Evolutionary conservation across 2,888 invertebrate species (phyloP).

Genomic region (Drosophila cyrtoloma): DNA sequence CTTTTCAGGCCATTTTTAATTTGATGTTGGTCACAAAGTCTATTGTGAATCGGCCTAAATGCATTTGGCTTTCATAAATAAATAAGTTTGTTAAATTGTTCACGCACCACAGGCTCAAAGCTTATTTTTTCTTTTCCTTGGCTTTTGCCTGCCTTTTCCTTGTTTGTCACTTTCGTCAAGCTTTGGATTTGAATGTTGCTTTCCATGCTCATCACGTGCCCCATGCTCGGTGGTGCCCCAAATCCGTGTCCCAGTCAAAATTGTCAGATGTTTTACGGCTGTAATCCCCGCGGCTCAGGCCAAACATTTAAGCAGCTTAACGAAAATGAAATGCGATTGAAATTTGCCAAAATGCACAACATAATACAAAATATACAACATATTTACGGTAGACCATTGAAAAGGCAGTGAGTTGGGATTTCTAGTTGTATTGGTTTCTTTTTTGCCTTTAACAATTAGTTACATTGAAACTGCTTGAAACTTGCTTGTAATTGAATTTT

Average conservation of each 20-base stretch:
- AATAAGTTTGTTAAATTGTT: slow-evolving; percentile 76
- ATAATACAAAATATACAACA: slow-evolving; percentile 9
- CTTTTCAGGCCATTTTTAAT: slow-evolving; percentile 60
- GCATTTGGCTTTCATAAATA: slow-evolving; percentile 74
- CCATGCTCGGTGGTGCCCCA: slow-evolving; percentile 1
- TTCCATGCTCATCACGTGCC: slow-evolving; percentile 72
- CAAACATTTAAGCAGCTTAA: slow-evolving; percentile 75
- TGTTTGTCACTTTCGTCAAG: slow-evolving; percentile 63
- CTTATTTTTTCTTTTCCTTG: not conserved
- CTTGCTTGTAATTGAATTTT: slow-evolving; percentile 68
- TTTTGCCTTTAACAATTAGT: slow-evolving; percentile 49
- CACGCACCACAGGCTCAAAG: slow-evolving; percentile 40
- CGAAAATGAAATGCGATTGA: slow-evolving; percentile 70
- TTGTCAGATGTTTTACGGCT: slow-evolving; percentile 39
- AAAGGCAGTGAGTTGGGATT: not conserved
- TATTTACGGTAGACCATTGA: slow-evolving; percentile 10
- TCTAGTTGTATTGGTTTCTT: not conserved
- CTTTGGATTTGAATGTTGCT: slow-evolving; percentile 68
- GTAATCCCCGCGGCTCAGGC: slow-evolving; percentile 67
- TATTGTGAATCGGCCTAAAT: slow-evolving; percentile 59
- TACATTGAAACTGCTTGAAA: slow-evolving; percentile 19
- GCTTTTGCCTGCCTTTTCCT: slow-evolving; percentile 27
- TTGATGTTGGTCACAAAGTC: slow-evolving; percentile 61
- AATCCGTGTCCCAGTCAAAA: slow-evolving; percentile 11
- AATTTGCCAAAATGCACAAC: slow-evolving; percentile 44